A percentile compares a stretch with the other conserved stretches of the same genome.
Conservation (phyloP, 2,113 vertebrate genomes). For the Podiceps cristatus region DNA sequence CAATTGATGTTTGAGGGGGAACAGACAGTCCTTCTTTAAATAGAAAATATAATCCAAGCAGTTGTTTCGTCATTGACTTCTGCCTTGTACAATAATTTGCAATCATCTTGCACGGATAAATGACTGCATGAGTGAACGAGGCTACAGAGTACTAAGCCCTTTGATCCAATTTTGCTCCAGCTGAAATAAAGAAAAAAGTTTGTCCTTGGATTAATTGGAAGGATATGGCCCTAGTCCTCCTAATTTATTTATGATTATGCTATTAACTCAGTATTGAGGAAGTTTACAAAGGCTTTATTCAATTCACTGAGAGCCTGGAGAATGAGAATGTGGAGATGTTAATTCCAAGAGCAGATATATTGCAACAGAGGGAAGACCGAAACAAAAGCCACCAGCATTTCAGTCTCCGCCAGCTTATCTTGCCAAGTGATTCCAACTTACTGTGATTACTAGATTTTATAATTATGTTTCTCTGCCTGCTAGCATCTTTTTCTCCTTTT, state of each 20-base stretch:
- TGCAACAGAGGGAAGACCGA: background rate
- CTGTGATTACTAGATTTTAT: background rate
- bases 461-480: background rate
- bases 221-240: background rate
- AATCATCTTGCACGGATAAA: background rate
- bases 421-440: background rate
- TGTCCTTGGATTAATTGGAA: background rate
- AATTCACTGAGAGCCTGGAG: background rate
- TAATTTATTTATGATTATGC: background rate
- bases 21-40: background rate
- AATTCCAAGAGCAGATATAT: background rate
- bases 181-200: background rate
- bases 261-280: background rate
- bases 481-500: background rate
- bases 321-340: background rate
- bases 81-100: background rate
- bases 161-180: background rate
- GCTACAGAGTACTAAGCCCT: background rate
- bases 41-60: background rate
- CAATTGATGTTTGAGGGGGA: background rate
- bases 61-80: background rate
- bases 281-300: background rate
- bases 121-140: background rate
- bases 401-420: background rate
- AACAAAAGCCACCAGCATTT: background rate